These are phyloP conservation scores for Machimus rusticus DNA, from an alignment of 2,888 invertebrate genomes.

Conservation along the genomic window DNA sequence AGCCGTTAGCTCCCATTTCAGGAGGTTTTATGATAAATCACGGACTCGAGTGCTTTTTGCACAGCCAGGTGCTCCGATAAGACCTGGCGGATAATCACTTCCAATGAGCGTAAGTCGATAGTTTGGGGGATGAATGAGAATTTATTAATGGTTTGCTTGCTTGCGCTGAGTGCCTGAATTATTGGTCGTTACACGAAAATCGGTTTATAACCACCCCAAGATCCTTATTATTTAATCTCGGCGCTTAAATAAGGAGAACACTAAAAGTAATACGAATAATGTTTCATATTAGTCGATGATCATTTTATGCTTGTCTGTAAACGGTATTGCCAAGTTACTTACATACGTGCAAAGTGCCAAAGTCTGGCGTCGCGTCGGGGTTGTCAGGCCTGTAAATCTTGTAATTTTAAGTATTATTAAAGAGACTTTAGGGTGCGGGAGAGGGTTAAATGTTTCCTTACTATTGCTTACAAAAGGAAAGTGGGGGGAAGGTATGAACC, in stretches of 20 bases:
- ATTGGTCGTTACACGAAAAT: not conserved
- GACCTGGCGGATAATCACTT: not conserved
- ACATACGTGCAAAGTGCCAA: no score
- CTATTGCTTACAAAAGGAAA: no score
- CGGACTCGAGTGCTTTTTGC: not conserved
- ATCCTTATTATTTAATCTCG: not conserved
- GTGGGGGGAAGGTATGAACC: no score
- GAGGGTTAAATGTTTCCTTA: no score
- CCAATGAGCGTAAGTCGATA: not conserved
- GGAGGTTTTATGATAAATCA: conserved; percentile 2
- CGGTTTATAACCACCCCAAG: not conserved
- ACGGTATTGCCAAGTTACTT: not conserved
- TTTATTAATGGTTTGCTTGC: not conserved
- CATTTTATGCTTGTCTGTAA: not conserved
- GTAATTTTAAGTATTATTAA: no score
- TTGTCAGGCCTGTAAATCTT: no score
- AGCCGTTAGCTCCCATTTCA: conserved; percentile 15
- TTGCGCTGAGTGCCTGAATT: not conserved
- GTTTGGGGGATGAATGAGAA: not conserved
- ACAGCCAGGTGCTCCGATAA: not conserved
- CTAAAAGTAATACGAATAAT: not conserved
- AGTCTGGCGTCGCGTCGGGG: no score
- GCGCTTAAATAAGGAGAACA: not conserved
- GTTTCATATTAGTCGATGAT: not conserved
- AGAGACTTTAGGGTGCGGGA: no score